Evolutionary conservation across 92 coral and sea anemone genomes (phyloP).

Genomic region (Heliopora coerulea): DNA sequence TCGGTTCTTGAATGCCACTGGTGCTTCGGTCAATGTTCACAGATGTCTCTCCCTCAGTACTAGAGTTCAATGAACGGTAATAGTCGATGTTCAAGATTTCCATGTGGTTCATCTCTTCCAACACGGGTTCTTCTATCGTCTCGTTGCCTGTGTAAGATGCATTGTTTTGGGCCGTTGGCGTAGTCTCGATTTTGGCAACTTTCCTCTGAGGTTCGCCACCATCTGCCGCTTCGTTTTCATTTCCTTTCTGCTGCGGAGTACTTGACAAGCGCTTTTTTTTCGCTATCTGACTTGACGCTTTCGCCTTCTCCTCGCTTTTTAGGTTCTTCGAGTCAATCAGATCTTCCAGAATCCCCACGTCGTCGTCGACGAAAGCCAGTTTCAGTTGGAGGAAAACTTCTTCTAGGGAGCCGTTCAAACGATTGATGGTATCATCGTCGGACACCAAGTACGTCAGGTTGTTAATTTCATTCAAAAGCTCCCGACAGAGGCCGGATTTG

Average conservation of each 20-base stretch:
- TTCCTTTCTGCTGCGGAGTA: constrained; percentile 3
- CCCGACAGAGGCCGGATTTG: constrained; percentile 37
- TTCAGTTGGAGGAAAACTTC: constrained; percentile 26
- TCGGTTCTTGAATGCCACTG: constrained; percentile 4
- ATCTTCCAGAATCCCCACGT: constrained; percentile 20
- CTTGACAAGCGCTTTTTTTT: constrained; percentile 15
- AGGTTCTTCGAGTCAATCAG: constrained; percentile 5
- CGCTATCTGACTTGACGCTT: constrained; percentile 8
- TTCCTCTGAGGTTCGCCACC: constrained; percentile 13
- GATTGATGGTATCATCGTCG: constrained; percentile 29
- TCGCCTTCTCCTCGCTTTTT: constrained; percentile 4
- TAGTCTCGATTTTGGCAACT: background rate
- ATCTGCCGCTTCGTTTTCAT: background rate
- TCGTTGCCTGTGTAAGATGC: constrained; percentile 12
- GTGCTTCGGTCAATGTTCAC: background rate
- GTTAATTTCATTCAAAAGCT: constrained; percentile 33
- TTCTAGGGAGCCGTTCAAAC: constrained; percentile 22
- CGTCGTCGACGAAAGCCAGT: constrained; percentile 24
- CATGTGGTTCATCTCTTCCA: constrained; percentile 37
- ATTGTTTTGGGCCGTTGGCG: background rate
- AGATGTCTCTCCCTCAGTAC: background rate
- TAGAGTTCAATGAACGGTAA: background rate
- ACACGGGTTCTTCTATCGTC: constrained; percentile 32
- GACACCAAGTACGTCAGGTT: constrained; percentile 41
- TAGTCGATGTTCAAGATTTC: constrained; percentile 33